A percentile compares a stretch with the other conserved stretches of the same genome.
These are phyloP conservation scores for Pristionchus mayeri DNA, from an alignment of 2,888 invertebrate genomes.

Conservation along the genomic window DNA sequence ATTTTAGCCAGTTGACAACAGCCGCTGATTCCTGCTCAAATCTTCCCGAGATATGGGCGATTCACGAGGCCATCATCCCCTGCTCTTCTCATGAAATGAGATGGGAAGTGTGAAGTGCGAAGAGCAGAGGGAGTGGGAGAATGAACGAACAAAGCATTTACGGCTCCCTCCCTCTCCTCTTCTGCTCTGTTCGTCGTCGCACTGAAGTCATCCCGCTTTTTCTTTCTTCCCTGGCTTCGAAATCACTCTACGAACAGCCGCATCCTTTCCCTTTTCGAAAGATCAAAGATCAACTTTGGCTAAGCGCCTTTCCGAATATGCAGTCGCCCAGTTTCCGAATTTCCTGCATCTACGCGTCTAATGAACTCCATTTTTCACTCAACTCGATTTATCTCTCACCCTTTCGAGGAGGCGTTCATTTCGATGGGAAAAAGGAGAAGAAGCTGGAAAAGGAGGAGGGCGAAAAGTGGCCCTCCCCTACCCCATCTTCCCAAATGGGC, in stretches of 20 bases:
- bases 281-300: neutral
- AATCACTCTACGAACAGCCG: neutral
- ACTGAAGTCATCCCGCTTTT: neutral
- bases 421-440: too few species aligned
- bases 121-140: neutral
- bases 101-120: constrained; percentile 25
- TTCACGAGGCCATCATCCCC: neutral
- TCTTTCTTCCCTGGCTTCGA: neutral
- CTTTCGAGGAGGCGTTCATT: constrained; percentile 23
- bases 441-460: neutral
- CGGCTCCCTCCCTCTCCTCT: neutral
- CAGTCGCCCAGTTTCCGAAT: too few species aligned
- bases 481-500: neutral
- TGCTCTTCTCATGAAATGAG: constrained; percentile 21
- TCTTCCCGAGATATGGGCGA: neutral
- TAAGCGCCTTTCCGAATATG: too few species aligned
- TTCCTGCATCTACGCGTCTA: too few species aligned
- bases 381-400: neutral
- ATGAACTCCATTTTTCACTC: neutral
- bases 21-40: neutral
- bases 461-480: neutral
- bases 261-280: neutral
- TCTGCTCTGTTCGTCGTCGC: neutral
- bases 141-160: constrained; percentile 34
- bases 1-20: too few species aligned